Evolutionary conservation across 2,888 invertebrate genomes (phyloP).

Genomic region (Thyatira batis): DNA sequence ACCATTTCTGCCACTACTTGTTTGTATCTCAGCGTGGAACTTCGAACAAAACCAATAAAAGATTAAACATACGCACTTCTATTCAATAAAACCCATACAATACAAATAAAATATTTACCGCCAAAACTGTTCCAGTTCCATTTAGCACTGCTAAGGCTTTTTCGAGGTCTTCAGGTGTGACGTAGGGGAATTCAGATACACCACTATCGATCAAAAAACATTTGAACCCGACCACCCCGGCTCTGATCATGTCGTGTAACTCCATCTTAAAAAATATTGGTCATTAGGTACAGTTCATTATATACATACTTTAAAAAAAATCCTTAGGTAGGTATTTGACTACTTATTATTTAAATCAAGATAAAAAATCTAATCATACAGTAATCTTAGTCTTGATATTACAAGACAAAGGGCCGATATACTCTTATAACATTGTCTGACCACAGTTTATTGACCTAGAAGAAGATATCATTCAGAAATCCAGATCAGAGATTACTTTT

Average conservation of each 20-base stretch:
- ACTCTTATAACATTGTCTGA: not conserved
- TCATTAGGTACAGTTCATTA: too few relatives aligned
- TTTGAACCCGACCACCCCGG: slow-evolving; percentile 88
- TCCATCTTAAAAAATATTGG: slow-evolving; percentile 64
- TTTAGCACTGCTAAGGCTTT: slow-evolving; percentile 80
- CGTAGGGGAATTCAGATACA: slow-evolving; percentile 85
- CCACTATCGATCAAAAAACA: slow-evolving; percentile 86
- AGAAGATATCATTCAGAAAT: not conserved
- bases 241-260: slow-evolving; percentile 76
- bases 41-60: slow-evolving; percentile 52
- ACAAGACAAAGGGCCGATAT: not conserved
- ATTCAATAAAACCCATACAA: slow-evolving; percentile 19
- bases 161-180: slow-evolving; percentile 79
- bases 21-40: slow-evolving; percentile 86
- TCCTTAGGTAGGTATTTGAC: too few relatives aligned
- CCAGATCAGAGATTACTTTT: not conserved
- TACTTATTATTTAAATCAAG: not conserved
- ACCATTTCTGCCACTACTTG: slow-evolving; percentile 27
- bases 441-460: not conserved
- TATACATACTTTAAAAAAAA: too few relatives aligned
- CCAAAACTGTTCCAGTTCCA: slow-evolving; percentile 82
- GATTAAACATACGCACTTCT: not conserved
- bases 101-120: slow-evolving; percentile 73
- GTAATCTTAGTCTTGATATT: not conserved
- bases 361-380: too few relatives aligned